Percentiles rank a stretch among this genome's conserved stretches.
Conservation (phyloP, 2,888 invertebrate species). For the Stegana nigrithorax region DNA sequence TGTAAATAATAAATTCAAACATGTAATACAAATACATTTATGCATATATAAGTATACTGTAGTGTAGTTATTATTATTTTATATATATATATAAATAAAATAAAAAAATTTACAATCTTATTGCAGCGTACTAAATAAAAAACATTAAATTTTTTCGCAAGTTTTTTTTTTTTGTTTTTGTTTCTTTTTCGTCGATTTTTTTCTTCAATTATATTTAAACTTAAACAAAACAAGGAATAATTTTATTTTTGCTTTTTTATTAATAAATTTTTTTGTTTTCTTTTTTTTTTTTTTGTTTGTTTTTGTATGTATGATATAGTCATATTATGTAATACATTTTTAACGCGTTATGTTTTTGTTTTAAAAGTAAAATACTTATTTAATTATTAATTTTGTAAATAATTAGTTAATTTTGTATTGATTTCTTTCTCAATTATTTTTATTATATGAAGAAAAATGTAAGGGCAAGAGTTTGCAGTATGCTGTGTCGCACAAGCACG, state of each 20-base stretch:
- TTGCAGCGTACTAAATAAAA: slow-evolving; percentile 50
- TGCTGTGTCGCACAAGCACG: slow-evolving; percentile 10
- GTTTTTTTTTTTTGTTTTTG: slow-evolving; percentile 25
- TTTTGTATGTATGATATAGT: no score
- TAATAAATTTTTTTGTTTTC: slow-evolving; percentile 33
- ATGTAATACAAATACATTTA: not conserved
- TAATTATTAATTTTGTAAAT: slow-evolving; percentile 38
- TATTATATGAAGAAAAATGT: slow-evolving; percentile 14
- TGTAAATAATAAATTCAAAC: slow-evolving; percentile 3
- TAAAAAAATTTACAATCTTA: slow-evolving; percentile 62
- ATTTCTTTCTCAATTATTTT: not conserved
- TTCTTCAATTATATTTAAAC: slow-evolving; percentile 45
- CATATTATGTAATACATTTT: slow-evolving; percentile 56
- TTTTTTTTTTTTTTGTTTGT: no score
- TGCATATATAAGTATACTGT: slow-evolving; percentile 1
- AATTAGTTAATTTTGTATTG: slow-evolving; percentile 34
- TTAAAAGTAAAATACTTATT: slow-evolving; percentile 55
- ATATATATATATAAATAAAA: slow-evolving; percentile 45
- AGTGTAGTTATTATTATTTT: not conserved
- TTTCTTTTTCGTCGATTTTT: no score
- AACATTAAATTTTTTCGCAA: slow-evolving; percentile 26
- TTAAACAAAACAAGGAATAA: slow-evolving; percentile 58
- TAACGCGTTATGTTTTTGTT: slow-evolving; percentile 44
- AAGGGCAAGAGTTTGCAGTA: slow-evolving; percentile 55
- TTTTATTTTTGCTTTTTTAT: slow-evolving; percentile 32